Percentiles rank a stretch among this genome's conserved stretches.
Evolutionary conservation across 2,888 invertebrate genomes (phyloP).

Genomic region (Zygothrica quintamaculata): DNA sequence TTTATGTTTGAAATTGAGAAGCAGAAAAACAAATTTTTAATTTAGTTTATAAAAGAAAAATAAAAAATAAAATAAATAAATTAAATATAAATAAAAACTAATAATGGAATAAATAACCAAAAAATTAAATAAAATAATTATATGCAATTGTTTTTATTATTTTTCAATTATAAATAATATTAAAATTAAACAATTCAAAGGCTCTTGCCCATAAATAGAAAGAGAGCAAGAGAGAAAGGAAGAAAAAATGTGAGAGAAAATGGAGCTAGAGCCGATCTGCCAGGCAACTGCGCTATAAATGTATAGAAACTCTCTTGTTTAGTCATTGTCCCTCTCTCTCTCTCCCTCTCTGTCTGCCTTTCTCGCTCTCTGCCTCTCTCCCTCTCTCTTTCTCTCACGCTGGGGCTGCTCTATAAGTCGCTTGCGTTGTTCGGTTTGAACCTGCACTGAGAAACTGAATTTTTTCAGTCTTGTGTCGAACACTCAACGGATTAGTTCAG

Average conservation of each 20-base stretch:
- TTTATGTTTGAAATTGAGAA: constrained; percentile 16
- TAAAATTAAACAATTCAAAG: no score
- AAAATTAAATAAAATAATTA: constrained; percentile 21
- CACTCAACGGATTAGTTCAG: constrained; percentile 64
- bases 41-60: constrained; percentile 6
- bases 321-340: not conserved
- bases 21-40: constrained; percentile 9
- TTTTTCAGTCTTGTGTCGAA: constrained; percentile 79
- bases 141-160: no score
- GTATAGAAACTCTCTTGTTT: not conserved
- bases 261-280: no score
- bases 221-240: not conserved
- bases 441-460: constrained; percentile 19
- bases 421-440: constrained; percentile 22
- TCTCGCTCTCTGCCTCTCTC: constrained; percentile 13
- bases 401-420: constrained; percentile 7
- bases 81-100: constrained; percentile 10
- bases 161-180: no score
- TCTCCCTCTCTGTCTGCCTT: constrained; percentile 7
- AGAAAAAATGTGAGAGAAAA: no score
- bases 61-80: constrained; percentile 1
- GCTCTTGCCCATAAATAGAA: no score
- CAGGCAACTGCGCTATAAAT: constrained; percentile 11
- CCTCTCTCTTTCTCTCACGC: not conserved
- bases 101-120: constrained; percentile 9